phyloP scores from a whole-genome alignment of 2,888 invertebrate genomes.

The Dynastes grantii region DNA sequence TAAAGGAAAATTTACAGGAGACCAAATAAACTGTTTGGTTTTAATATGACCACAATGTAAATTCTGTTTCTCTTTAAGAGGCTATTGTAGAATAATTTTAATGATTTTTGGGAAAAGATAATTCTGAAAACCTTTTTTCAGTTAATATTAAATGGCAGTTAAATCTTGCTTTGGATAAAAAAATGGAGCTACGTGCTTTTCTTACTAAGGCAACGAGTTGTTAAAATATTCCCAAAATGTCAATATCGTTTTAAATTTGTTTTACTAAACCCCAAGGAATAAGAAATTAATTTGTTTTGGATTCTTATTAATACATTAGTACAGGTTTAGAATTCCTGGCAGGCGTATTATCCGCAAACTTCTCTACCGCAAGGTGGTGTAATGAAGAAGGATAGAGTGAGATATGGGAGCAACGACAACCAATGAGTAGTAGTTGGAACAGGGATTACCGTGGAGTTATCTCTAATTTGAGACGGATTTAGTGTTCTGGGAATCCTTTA shows the following conservation, averaged over 20 bases:
- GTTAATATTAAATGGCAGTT: too few species aligned
- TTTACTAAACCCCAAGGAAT: background rate
- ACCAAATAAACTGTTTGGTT: too few species aligned
- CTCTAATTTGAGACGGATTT: slow-evolving; percentile 75
- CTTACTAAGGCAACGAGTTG: too few species aligned
- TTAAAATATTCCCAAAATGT: background rate
- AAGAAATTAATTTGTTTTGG: slow-evolving; percentile 36
- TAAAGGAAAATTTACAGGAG: too few species aligned
- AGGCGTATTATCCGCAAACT: slow-evolving; percentile 36
- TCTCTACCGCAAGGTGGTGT: slow-evolving; percentile 1
- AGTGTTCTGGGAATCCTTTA: slow-evolving; percentile 73
- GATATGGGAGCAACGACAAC: slow-evolving; percentile 66
- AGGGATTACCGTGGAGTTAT: slow-evolving; percentile 72
- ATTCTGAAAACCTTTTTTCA: too few species aligned
- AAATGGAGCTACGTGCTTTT: too few species aligned
- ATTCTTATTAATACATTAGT: slow-evolving; percentile 44
- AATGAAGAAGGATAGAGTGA: slow-evolving; percentile 66
- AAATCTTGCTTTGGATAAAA: too few species aligned
- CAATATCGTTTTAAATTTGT: background rate
- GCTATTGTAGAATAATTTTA: too few species aligned
- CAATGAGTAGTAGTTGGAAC: slow-evolving; percentile 67
- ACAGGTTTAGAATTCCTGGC: slow-evolving; percentile 34
- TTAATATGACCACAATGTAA: too few species aligned
- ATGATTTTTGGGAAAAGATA: too few species aligned
- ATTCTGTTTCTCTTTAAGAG: too few species aligned